phyloP scores from a whole-genome alignment of 2,113 vertebrate species.

The mouse (Mus musculus) region DNA sequence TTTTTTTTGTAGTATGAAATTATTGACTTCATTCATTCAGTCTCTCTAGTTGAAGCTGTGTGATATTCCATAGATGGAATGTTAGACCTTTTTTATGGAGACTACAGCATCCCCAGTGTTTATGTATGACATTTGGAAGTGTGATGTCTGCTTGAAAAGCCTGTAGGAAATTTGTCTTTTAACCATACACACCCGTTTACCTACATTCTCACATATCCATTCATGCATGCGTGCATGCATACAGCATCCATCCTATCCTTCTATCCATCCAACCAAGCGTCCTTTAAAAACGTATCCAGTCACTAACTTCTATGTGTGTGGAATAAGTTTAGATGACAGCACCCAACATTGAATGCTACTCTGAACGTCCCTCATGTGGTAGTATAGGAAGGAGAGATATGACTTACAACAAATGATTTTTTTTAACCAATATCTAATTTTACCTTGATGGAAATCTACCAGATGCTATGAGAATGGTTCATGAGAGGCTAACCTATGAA shows the following conservation, averaged over 20 bases:
- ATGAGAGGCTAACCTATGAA: background rate
- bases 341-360: background rate
- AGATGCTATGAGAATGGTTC: background rate
- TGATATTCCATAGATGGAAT: constrained; percentile 23
- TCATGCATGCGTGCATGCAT: too few relatives aligned
- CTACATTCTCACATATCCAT: background rate
- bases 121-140: constrained; percentile 51
- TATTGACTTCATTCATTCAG: background rate
- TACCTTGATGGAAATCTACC: background rate
- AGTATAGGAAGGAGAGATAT: background rate
- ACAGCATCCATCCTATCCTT: too few relatives aligned
- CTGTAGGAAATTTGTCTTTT: background rate
- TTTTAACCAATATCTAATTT: background rate
- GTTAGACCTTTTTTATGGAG: background rate
- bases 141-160: constrained; percentile 44
- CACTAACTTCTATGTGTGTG: background rate
- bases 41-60: constrained; percentile 16
- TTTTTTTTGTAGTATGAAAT: background rate
- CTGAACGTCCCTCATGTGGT: background rate
- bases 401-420: background rate
- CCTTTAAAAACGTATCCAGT: background rate
- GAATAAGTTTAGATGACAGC: background rate
- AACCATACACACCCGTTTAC: background rate
- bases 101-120: background rate
- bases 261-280: background rate